Evolutionary conservation across 1,140 invertebrate genomes (phyloP), one percentile per base, ranked within the genome.

Genomic region (Danaus plexippus): DNA sequence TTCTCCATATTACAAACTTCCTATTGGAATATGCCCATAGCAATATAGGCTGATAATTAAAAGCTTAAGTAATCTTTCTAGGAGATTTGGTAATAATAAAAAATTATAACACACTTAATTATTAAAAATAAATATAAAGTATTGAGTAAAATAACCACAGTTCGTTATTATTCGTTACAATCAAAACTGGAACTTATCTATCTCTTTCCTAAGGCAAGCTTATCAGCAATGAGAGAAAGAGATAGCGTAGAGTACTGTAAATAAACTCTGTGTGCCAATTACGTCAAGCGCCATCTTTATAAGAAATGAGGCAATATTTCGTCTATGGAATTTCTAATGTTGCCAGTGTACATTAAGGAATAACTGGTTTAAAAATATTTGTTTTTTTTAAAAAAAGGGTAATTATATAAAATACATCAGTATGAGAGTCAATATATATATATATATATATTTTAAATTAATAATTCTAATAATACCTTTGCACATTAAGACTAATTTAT

Each of bases 141-240:
- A 59, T 74, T 66, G 44, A 66, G 61, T 71, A 71, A 74, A 74
- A 72, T 79, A 77, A 77, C 73, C 80, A 83, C 79, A 71, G 79
- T 80, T 81, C 80, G 83, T 83, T 86, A 86, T 69, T 76, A 80
- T 81, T 80, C 80, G 80, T 86, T 86, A 84, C 68, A 84, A 74
- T 83, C 80, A 83, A 86, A 86, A 71, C 59, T 51, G 64, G 54
- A 71, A 45, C 47, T 69, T 46, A 60, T 59, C 57, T 60, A 11
- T 69, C 69, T 70, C 52, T 69, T 57, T 73, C 61, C 47, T 9
- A 48, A 46, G 8, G 1, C 11, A 44, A 52, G 59, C 43, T 13
- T 7, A 9, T 0, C 11, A 6, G 22, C 22, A 32, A 45, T 9
- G 62, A 56, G 9, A 57, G 59, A 81, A 63, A 71, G 77, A 75